Base-by-base conservation (phyloP, 2,888 invertebrate genomes). In the Isoperla grammatica region DNA sequence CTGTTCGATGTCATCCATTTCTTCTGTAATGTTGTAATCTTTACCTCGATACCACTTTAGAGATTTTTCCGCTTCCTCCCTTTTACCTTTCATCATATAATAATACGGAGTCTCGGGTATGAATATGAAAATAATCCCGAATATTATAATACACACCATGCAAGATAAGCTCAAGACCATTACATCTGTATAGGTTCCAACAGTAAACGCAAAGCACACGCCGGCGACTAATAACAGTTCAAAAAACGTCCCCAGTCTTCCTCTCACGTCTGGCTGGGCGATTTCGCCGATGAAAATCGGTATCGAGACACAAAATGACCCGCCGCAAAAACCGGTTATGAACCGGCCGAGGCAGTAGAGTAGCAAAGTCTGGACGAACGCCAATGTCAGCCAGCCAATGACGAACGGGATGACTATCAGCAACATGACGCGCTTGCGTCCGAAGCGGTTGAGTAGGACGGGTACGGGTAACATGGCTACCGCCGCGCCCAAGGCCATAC, bases 201-300 rank as follows among this genome's bases (percentile, higher is more conserved):
- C 73, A 0, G 37, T 2, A 35, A 35, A 54, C n/a, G 65, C 65
- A n/a, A 72, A 65, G 1, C 77, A 67, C 23, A 77, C 90, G 65
- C 95, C 95, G 11, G 86, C 72, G 0, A 89, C 88, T 59, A 94
- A 78, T 82, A 90, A 86, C 29, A 95, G 75, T 71, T 95, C 95
- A 71, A 93, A 92, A 70, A 87, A 90, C 53, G 90, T 88, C 2
- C 94, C 95, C 0, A 95, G 75, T 0, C 85, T 82, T 1, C 95
- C 95, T 60, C 95, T 80, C 66, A 91, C 85, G 29, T 85, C 83
- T 67, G 86, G 88, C 67, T 92, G 87, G 0, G 92, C 84, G 48
- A 92, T 90, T 78, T 96, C 95, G 40, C 85, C 87, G 4, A 86
- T 87, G 71, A 91, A 92, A 64, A 93, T 81, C 0, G 95, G 94